Base-by-base conservation (phyloP, 2,888 invertebrate genomes). In the Alloplasta piceator region DNA sequence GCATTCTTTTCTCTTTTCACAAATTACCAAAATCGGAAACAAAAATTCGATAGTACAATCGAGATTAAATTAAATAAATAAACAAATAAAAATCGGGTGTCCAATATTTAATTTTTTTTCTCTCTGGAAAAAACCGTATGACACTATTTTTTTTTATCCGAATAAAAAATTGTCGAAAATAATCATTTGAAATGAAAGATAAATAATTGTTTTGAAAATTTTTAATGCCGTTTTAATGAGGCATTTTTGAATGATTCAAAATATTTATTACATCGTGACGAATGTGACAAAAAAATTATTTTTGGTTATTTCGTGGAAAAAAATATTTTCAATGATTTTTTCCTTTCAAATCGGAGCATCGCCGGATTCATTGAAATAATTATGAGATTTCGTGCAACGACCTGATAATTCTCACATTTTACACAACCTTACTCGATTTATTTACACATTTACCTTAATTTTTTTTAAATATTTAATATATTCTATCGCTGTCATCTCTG, bases 361-460 rank as follows among this genome's bases (percentile, higher is more conserved):
- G 9, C 50, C n/a, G 58, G n/a, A n/a, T n/a, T n/a, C 9, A 60
- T 10, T 4, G 6, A 38, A 1, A 72, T 48, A 41, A 73, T 46
- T 58, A 39, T 61, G 72, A 61, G 61, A 73, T 72, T 60, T 72
- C 67, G 72, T 55, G 14, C 10, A 68, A 56, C 38, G 38, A 41
- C 39, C 26, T 26, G 36, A 48, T 39, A 60, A 50, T 46, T 41
- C 50, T 66, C 46, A 56, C 43, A 48, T 55, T 74, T 58, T 60
- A 74, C 58, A 66, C 66, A 66, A 67, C 56, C 58, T 70, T 61
- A 68, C 70, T 58, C 70, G 52, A 43, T 58, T 66, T 78, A 78
- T 78, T 78, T 78, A 78, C 78, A 78, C 43, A 41, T 55, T 61
- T 78, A 72, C 72, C 66, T 48, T 73, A 73, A 78, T 67, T 16